Evolutionary conservation across 2,113 vertebrate genomes (phyloP).

Genomic region (Herpetotheres cachinnans): DNA sequence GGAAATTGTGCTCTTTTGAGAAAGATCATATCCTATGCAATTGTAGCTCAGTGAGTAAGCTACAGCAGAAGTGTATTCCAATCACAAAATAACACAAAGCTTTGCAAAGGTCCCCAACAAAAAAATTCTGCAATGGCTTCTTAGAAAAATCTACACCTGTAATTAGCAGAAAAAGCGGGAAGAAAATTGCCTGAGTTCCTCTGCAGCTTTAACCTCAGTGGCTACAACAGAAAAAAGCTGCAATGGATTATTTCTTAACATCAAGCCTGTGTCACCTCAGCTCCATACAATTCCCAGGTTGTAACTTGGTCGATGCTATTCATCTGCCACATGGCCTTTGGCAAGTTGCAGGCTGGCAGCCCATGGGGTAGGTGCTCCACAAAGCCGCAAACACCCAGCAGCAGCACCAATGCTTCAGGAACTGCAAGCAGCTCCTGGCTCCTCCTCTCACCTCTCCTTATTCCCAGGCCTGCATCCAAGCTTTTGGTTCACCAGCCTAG

Average conservation of each 20-base stretch:
- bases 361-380: neutral
- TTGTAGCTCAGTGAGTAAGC: neutral
- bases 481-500: neutral
- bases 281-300: neutral
- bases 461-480: neutral
- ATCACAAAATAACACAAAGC: neutral
- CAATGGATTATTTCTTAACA: neutral
- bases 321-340: neutral
- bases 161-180: neutral
- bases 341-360: accelerated
- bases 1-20: neutral
- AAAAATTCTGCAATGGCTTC: neutral
- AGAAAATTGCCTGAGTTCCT: neutral
- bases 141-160: neutral
- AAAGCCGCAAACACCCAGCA: neutral
- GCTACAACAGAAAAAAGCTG: neutral
- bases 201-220: neutral
- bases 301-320: neutral
- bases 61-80: neutral
- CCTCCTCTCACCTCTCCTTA: neutral
- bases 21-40: accelerated
- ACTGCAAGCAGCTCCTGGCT: neutral
- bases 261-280: neutral
- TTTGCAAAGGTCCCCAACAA: neutral
- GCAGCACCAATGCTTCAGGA: neutral